Percentiles rank a stretch among this genome's conserved stretches.
Evolutionary conservation across 2,797 vertebrate species (phyloP).

Genomic region (Spheniscus humboldti): DNA sequence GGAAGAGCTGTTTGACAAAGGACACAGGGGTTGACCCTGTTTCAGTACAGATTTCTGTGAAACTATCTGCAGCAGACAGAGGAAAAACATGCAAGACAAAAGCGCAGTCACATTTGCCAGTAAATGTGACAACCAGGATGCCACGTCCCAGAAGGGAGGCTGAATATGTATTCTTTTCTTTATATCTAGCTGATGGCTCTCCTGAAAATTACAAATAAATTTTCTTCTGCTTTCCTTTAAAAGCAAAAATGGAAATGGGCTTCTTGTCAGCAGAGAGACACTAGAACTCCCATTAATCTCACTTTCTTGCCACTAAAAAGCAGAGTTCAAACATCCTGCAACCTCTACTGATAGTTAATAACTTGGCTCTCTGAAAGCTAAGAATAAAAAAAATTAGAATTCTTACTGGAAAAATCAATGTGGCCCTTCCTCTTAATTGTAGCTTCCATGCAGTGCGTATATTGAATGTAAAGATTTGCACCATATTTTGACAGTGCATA

Average conservation of each 20-base stretch:
- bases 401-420: constrained; percentile 53
- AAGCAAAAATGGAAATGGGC: constrained; percentile 28
- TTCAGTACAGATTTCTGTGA: too few species aligned
- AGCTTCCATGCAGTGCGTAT: not conserved
- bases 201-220: constrained; percentile 12
- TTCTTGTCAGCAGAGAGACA: constrained; percentile 50
- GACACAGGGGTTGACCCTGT: too few species aligned
- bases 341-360: constrained; percentile 61
- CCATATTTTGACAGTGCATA: not conserved
- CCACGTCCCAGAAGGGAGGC: not conserved
- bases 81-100: too few species aligned
- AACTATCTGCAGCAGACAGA: too few species aligned
- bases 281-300: constrained; percentile 44
- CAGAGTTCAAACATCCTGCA: constrained; percentile 58
- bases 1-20: too few species aligned
- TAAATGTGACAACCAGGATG: constrained; percentile 15
- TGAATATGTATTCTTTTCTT: not conserved
- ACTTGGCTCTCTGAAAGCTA: constrained; percentile 53
- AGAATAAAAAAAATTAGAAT: constrained; percentile 28
- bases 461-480: not conserved
- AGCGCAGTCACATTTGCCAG: not conserved
- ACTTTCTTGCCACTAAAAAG: constrained; percentile 40
- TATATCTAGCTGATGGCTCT: not conserved
- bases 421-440: not conserved
- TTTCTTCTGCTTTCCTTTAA: not conserved